phyloP scores from a whole-genome alignment of 2,113 vertebrate species.

The Ailuropoda melanoleuca region DNA sequence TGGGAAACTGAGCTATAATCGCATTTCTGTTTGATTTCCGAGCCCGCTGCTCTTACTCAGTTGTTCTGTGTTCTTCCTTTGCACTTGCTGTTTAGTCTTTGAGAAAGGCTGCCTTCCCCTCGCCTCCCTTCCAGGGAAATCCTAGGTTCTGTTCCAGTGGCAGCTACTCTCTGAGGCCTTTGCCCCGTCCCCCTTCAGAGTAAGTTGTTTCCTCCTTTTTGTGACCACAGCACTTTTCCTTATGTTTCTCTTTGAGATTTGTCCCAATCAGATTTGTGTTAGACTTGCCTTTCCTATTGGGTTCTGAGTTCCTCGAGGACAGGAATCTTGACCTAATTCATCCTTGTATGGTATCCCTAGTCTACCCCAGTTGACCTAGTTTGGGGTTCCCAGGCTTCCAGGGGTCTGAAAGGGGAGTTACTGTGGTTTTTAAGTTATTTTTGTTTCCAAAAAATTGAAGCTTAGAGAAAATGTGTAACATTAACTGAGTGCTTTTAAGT shows the following conservation, averaged over 20 bases:
- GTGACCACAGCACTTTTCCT: background rate
- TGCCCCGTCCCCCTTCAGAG: background rate
- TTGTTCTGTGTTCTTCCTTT: background rate
- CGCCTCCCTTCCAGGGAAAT: background rate
- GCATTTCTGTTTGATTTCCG: background rate
- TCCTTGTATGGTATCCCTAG: background rate
- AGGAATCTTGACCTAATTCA: conserved; percentile 17
- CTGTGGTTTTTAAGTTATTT: background rate
- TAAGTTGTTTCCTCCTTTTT: background rate
- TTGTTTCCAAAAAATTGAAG: background rate
- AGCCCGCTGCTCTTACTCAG: background rate
- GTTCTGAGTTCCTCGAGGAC: background rate
- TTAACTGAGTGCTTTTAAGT: background rate
- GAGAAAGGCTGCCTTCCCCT: background rate
- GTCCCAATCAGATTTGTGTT: background rate
- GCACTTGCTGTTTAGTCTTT: background rate
- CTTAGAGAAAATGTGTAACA: background rate
- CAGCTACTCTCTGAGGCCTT: background rate
- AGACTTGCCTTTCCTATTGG: background rate
- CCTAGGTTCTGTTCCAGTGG: background rate
- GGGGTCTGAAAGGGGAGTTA: background rate
- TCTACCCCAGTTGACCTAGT: background rate
- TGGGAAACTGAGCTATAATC: background rate
- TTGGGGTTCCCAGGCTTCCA: background rate
- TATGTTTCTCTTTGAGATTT: background rate